Conservation (phyloP, 1,140 invertebrate species). For the Laupala kohalensis region DNA sequence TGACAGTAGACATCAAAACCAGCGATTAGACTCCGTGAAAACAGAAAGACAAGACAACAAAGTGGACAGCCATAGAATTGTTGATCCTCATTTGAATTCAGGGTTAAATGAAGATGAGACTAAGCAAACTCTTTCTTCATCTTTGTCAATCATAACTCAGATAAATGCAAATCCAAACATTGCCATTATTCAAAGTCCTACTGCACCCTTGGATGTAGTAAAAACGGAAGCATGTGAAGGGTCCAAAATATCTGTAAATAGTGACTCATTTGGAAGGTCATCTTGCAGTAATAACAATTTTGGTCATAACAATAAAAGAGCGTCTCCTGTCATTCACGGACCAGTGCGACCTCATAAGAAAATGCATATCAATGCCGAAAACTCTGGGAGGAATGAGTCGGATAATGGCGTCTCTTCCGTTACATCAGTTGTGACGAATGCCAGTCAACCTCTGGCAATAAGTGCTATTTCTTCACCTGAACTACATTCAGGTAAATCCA, state of each 20-base stretch:
- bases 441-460: constrained; percentile 2
- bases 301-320: constrained; percentile 21
- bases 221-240: neutral
- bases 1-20: neutral
- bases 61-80: neutral
- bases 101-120: neutral
- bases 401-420: neutral
- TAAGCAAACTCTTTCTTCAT: neutral
- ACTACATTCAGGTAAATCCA: neutral
- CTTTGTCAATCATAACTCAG: neutral
- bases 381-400: neutral
- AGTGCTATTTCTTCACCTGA: constrained; percentile 5
- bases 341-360: constrained; percentile 23
- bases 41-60: neutral
- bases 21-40: neutral
- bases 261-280: neutral
- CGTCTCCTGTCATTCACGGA: constrained; percentile 27
- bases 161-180: neutral
- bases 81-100: neutral
- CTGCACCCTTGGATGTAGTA: neutral
- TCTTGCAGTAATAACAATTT: neutral
- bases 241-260: neutral
- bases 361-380: constrained; percentile 4
- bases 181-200: neutral
- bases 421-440: constrained; percentile 2